Conservation (phyloP, 2,888 invertebrate species). For the Erebia palarica region DNA sequence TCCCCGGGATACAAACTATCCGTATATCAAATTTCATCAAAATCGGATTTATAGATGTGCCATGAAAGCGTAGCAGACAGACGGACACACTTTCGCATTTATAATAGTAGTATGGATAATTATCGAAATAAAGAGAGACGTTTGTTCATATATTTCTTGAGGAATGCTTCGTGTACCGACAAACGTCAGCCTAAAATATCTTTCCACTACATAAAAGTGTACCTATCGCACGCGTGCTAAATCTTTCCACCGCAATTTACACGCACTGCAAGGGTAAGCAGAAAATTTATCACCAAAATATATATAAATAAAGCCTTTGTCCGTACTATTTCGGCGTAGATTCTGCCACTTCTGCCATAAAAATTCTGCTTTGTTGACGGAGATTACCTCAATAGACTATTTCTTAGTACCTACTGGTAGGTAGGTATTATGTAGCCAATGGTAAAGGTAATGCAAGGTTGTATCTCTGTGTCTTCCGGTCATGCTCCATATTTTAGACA, state of each 20-base stretch:
- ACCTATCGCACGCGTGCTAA: conserved; percentile 38
- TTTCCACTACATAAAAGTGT: conserved; percentile 56
- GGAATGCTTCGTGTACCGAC: conserved; percentile 26
- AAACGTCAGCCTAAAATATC: conserved; percentile 55
- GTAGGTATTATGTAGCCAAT: background rate
- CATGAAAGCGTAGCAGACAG: too few species aligned
- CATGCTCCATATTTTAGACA: too few species aligned
- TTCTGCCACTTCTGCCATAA: conserved; percentile 12
- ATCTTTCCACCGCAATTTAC: conserved; percentile 42
- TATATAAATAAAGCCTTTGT: conserved; percentile 32
- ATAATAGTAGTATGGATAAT: too few species aligned
- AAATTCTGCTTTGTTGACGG: conserved; percentile 22
- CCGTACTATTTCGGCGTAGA: conserved; percentile 9
- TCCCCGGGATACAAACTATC: too few species aligned
- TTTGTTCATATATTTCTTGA: background rate
- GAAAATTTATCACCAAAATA: conserved; percentile 28
- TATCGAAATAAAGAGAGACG: too few species aligned
- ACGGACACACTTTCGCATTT: too few species aligned
- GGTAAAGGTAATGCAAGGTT: too few species aligned
- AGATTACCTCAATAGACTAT: conserved; percentile 15
- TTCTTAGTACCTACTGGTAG: background rate
- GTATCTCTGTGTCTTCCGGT: too few species aligned
- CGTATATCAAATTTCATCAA: too few species aligned
- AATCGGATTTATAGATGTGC: too few species aligned
- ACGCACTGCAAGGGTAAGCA: conserved; percentile 31